Evolutionary conservation across 2,888 invertebrate genomes (phyloP), one percentile per base, ranked within the genome.

Genomic region (Leptinotarsa haldemani): DNA sequence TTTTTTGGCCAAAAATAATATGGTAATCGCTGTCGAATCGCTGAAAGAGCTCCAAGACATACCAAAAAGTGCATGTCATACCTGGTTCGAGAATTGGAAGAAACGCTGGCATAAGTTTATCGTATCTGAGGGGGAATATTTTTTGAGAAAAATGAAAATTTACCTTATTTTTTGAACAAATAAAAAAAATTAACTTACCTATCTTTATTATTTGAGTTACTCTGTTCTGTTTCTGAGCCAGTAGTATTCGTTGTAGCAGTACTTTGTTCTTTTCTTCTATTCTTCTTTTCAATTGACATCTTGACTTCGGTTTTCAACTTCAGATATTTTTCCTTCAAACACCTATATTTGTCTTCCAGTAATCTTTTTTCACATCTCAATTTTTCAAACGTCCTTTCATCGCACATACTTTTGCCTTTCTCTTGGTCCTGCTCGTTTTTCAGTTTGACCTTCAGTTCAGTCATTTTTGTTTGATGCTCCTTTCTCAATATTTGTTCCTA

Each of bases 281-380:
- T 93, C 15, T 94, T 90, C 46, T 93, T 91, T 83, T 95, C 95
- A 71, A 94, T 90, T 0, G 94, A 93, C 40, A 93, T 87, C 86
- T 94, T 93, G 13, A 95, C 94, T 79, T 95, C 95, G 25, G 92
- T 93, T 85, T 95, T 95, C 71, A 96, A 88, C 16, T 94, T 89
- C 25, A 93, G 90, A 82, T 95, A 95, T 86, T 95, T 95, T 83
- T 94, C 94, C 86, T 95, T 95, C 68, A 95, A 88, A 71, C 93
- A 93, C 65, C 91, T 90, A 84, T 95, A 95, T 84, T 95, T 95
- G 80, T 94, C 94, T 79, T 93, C 92, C 2, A 95, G 84, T 61
- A 93, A 84, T n/a, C 93, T 88, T 81, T 93, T 93, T 83, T 94
- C 93, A 82, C 92, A 92, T 4, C 92, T 89, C 71, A 93, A 87